Percentiles rank a stretch among this genome's conserved stretches.
phyloP scores from a whole-genome alignment of 2,888 invertebrate species.

The Beris chalybata region DNA sequence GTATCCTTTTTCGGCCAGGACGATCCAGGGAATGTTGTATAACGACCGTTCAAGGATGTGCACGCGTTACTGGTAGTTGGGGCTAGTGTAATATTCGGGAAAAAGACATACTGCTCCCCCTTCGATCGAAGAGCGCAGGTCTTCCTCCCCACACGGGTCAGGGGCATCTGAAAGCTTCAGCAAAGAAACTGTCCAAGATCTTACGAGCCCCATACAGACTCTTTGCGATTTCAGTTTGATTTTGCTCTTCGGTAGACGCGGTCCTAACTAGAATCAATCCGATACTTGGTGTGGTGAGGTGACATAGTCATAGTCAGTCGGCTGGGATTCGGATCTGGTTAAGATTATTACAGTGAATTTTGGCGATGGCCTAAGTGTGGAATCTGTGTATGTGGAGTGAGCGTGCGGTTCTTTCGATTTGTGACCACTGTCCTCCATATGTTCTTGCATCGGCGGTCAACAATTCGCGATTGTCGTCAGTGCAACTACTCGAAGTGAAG shows the following conservation, averaged over 20 bases:
- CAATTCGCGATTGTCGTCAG: not conserved
- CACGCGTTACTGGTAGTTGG: too few species aligned
- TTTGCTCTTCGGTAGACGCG: slow-evolving; percentile 5
- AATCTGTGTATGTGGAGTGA: too few species aligned
- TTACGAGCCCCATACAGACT: not conserved
- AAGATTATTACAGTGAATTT: too few species aligned
- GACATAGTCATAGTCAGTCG: too few species aligned
- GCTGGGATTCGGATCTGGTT: too few species aligned
- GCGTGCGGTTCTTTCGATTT: too few species aligned
- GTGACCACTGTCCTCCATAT: not conserved
- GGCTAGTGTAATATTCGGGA: not conserved
- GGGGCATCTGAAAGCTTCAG: slow-evolving; percentile 5
- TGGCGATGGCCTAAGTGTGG: too few species aligned
- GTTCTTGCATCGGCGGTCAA: not conserved
- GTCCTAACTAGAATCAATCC: slow-evolving; percentile 9
- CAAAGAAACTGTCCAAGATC: not conserved
- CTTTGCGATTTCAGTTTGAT: slow-evolving; percentile 8
- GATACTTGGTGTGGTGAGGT: slow-evolving; percentile 1
- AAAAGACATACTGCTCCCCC: slow-evolving; percentile 2
- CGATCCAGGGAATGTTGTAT: too few species aligned
- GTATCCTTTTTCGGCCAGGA: too few species aligned
- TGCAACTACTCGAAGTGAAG: not conserved
- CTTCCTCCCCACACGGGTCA: not conserved
- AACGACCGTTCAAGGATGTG: too few species aligned
- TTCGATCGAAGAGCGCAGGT: slow-evolving; percentile 4